Base-by-base conservation (phyloP, 2,888 invertebrate species). In the Caenorhabditis sp. region DNA sequence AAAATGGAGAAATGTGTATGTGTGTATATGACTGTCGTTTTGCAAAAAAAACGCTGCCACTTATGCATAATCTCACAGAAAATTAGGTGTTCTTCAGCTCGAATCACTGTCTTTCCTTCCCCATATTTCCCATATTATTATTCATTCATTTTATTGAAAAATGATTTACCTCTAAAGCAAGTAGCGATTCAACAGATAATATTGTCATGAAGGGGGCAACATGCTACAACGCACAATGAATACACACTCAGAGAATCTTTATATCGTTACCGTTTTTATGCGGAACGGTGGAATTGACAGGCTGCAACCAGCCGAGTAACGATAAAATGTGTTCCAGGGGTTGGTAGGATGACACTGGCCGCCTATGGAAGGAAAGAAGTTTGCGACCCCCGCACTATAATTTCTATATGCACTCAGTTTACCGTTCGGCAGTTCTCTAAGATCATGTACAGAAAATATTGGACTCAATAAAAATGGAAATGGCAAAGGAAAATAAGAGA, bases 191-290 rank as follows among this genome's bases (percentile, higher is more conserved):
- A 26, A 40, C 61, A 40, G 61, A 70, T 61, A 70, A 61, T 61
- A 70, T 70, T 37, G 61, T 51, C 70, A 70, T 70, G 44, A 20
- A 51, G 53, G 20, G 61, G 35, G 18, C 53, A 50, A 51, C 70
- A 70, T 70, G 61, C 51, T 53, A 70, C 70, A 61, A 40, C 61
- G 8, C 6, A 28, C 26, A 11, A 9, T 3, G 20, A 40, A 40
- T 62, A 56, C 55, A 40, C 35, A 24, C 32, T n/a, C n/a, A n/a
- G n/a, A n/a, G 18, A 24, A 5, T 32, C 53, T 61, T 56, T 55
- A 56, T 55, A 70, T 55, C 28, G 50, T 64, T 64, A 47, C 11
- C 2, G 32, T 8, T 44, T 56, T 64, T 47, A 64, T 35, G 72
- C 20, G 44, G 40, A 8, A 13, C 11, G 6, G 2, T 11, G 32